Base-by-base conservation (phyloP, 2,113 vertebrate species). In the Galeopterus variegatus region DNA sequence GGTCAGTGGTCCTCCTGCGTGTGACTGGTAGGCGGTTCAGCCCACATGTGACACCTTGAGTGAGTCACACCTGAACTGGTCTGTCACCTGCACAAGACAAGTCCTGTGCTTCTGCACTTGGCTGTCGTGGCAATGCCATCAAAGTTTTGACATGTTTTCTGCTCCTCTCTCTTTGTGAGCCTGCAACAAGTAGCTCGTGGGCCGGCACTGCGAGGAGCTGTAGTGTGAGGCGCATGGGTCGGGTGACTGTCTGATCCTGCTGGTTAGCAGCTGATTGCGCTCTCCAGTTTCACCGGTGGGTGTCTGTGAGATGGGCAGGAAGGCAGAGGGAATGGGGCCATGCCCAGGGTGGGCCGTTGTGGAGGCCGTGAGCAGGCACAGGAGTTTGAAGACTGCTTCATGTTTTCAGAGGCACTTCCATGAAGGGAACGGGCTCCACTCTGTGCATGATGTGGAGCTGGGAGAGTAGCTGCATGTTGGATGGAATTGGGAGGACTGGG, bases 161-260 rank as follows among this genome's bases (percentile, higher is more conserved):
- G 21, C 60, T 13, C 1, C 17, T 69, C 21, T 70, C 23, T 82
- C 23, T 54, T 5, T 65, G 8, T 62, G 76, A 33, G 6, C 19
- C 54, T 26, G 19, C n/a, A 69, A 24, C 18, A 36, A 86, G 41
- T 9, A 12, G 10, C 36, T 64, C 41, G 7, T n/a, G 73, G 11
- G 8, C 26, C 67, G 69, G 28, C 9, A 0, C 26, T 18, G 33
- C 0, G 36, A 18, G 73, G 33, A 24, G n/a, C 45, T 54, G 50
- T 41, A 41, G 41, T 4, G 4, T 48, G 65, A 72, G n/a, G 19
- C 36, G 24, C 28, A 6, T 5, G 5, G 14, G 8, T 87, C 23
- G 83, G 1, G 18, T 11, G 33, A 41, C 4, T 13, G 0, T 79
- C 41, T 6, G 10, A 2, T 58, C 33, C 8, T 1, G 4, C 6